phyloP scores from a whole-genome alignment of 37 sponge, comb jelly and placozoan species.

The Geodia barretti region DNA sequence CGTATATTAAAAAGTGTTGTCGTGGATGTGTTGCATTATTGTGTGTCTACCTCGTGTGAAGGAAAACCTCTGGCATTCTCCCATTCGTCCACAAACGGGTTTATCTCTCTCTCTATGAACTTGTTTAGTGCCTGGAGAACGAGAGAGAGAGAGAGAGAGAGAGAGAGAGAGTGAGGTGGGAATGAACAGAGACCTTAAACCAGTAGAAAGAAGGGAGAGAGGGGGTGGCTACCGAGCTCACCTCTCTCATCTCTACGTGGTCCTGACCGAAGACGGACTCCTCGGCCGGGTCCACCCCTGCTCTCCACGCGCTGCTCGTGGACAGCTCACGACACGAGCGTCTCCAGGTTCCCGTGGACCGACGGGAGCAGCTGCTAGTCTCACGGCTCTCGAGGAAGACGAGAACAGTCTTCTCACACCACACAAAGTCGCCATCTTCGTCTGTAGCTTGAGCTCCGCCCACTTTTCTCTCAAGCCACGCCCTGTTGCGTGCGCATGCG shows the following conservation, averaged over 20 bases:
- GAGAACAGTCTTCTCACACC: background rate
- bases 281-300: slow-evolving; percentile 26
- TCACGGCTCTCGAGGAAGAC: no score
- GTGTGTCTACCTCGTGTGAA: slow-evolving; percentile 76
- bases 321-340: no score
- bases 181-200: background rate
- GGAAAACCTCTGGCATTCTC: slow-evolving; percentile 80
- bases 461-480: no score
- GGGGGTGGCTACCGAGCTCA: background rate
- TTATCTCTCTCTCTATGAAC: slow-evolving; percentile 90
- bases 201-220: no score
- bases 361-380: no score
- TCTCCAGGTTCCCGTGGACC: no score
- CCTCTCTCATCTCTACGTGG: slow-evolving; percentile 68
- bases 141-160: background rate
- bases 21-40: no score
- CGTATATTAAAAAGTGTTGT: no score
- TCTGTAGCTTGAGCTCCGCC: no score
- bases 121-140: slow-evolving; percentile 60
- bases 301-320: background rate
- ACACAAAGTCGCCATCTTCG: no score
- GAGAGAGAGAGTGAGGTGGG: background rate
- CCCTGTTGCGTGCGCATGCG: no score
- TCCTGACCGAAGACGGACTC: slow-evolving; percentile 71
- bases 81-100: slow-evolving; percentile 93